Percentiles rank a stretch among this genome's conserved stretches.
These are phyloP conservation scores for Cremastinae sp. DNA, from an alignment of 2,888 invertebrate genomes.

Conservation along the genomic window DNA sequence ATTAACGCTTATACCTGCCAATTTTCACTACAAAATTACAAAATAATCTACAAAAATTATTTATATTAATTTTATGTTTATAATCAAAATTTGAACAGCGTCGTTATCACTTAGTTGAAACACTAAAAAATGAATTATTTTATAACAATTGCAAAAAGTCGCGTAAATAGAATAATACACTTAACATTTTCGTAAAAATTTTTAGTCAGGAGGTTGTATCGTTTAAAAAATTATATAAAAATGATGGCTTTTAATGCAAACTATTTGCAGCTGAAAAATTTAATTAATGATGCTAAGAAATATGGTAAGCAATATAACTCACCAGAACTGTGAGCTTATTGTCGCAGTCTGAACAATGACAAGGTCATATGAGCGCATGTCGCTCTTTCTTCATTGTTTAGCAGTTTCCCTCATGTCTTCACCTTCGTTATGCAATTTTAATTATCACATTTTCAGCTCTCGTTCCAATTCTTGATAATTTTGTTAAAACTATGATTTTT, in stretches of 20 bases:
- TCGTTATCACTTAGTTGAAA: too few relatives aligned
- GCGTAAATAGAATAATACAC: too few relatives aligned
- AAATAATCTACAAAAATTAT: neutral
- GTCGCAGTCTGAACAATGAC: conserved; percentile 32
- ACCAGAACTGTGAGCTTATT: conserved; percentile 10
- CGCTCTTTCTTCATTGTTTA: neutral
- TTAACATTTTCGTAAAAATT: too few relatives aligned
- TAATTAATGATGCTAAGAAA: conserved; percentile 20
- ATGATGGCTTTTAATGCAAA: too few relatives aligned
- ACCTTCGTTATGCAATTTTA: conserved; percentile 29
- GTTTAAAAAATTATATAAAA: too few relatives aligned
- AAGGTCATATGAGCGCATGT: conserved; percentile 2
- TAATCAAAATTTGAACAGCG: neutral
- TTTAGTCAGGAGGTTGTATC: too few relatives aligned
- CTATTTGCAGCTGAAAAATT: too few relatives aligned
- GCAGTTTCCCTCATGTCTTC: conserved; percentile 4
- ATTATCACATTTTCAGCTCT: neutral
- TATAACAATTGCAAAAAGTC: too few relatives aligned
- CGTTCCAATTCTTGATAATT: too few relatives aligned
- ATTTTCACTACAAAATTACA: too few relatives aligned
- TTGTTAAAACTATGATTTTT: neutral
- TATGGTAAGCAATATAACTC: conserved; percentile 5
- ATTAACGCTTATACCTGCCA: too few relatives aligned
- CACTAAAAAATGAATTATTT: too few relatives aligned
- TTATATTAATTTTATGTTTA: neutral